Conservation (phyloP, 1,140 invertebrate species). For the Aphis gossypii region DNA sequence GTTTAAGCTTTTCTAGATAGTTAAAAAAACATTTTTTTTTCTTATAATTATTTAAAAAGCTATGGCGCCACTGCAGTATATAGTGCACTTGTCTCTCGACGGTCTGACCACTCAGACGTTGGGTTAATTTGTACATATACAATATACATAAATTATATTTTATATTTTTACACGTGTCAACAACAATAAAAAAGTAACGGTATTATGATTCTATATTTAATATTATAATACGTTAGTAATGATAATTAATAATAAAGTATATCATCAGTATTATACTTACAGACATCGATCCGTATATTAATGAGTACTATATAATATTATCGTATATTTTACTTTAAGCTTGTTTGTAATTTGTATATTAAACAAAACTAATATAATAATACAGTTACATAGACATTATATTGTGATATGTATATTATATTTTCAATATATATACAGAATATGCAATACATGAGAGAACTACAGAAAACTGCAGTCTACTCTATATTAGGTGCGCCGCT, state of each 20-base stretch:
- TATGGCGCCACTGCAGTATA: conserved; percentile 30
- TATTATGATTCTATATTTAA: background rate
- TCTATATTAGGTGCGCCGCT: background rate
- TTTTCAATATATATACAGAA: no score
- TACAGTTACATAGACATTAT: background rate
- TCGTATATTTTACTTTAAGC: background rate
- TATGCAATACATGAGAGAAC: background rate
- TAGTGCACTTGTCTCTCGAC: background rate
- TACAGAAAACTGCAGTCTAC: background rate
- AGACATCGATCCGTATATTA: background rate
- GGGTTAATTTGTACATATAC: background rate
- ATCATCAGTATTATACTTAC: background rate
- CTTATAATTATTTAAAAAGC: conserved; percentile 52
- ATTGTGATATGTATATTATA: no score
- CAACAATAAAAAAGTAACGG: background rate
- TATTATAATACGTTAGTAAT: background rate
- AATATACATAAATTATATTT: background rate
- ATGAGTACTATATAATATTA: background rate
- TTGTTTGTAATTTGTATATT: background rate
- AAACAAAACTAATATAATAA: background rate
- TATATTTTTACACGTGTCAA: background rate
- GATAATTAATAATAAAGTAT: background rate
- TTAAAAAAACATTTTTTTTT: conserved; percentile 13
- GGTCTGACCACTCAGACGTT: background rate
- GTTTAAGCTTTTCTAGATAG: background rate